phyloP scores from a whole-genome alignment of 2,113 vertebrate species.

The Eptesicus fuscus region DNA sequence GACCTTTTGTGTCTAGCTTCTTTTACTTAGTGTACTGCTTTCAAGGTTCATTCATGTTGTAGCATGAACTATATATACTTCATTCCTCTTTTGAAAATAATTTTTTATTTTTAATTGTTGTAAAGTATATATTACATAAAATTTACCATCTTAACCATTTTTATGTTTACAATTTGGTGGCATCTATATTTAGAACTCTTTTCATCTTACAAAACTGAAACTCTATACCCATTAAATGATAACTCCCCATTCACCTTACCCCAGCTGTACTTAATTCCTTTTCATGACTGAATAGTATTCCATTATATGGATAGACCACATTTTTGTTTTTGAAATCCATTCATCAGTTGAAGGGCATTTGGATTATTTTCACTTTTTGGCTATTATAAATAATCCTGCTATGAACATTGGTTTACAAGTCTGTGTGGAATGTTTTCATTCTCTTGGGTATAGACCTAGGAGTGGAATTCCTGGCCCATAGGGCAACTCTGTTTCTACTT shows the following conservation, averaged over 20 bases:
- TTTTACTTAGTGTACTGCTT: background rate
- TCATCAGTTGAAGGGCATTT: background rate
- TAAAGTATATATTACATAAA: background rate
- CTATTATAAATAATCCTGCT: background rate
- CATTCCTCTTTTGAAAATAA: background rate
- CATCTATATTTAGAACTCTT: background rate
- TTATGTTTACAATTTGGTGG: background rate
- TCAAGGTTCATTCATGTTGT: background rate
- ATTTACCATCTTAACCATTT: background rate
- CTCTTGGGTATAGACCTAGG: accelerated
- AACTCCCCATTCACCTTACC: background rate
- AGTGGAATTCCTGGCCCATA: background rate
- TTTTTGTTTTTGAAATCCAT: background rate
- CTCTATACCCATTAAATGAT: background rate
- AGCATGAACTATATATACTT: background rate
- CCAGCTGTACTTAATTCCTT: background rate
- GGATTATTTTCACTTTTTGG: background rate
- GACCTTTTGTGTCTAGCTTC: background rate
- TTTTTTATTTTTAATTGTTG: background rate
- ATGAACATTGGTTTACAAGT: background rate
- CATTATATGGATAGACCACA: no score
- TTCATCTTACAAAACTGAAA: background rate
- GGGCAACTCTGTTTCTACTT: background rate
- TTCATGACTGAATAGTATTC: background rate
- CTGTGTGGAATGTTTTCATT: background rate